Conservation (phyloP, 1,140 invertebrate genomes). For the Brachionus koreanus region DNA sequence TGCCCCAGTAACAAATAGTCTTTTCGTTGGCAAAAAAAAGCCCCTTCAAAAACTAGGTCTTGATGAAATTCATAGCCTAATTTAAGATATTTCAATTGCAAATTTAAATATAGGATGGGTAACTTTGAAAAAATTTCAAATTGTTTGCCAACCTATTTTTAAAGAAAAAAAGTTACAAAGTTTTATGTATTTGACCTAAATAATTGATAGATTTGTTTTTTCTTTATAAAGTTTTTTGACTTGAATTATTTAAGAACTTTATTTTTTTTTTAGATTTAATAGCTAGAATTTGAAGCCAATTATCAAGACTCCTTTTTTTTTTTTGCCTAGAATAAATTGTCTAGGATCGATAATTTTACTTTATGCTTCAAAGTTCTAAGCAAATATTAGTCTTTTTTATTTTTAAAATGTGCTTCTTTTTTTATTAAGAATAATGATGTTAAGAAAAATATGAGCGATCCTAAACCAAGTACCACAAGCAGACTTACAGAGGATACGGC, state of each 20-base stretch:
- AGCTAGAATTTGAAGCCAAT: background rate
- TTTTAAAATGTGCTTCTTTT: background rate
- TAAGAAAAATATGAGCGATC: background rate
- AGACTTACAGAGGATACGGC: background rate
- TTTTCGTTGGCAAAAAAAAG: background rate
- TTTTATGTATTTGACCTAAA: conserved; percentile 39
- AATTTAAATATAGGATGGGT: conserved; percentile 35
- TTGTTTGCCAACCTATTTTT: conserved; percentile 22
- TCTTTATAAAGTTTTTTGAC: background rate
- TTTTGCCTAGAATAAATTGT: no score
- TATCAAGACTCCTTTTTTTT: no score
- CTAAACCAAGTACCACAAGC: background rate
- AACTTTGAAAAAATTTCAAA: conserved; percentile 12
- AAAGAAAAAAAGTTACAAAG: conserved; percentile 29
- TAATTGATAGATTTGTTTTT: conserved; percentile 25
- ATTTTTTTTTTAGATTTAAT: background rate
- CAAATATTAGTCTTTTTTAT: background rate
- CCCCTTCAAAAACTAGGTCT: conserved; percentile 5
- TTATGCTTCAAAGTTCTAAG: background rate
- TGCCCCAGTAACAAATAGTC: background rate
- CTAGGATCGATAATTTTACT: no score
- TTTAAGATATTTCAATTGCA: conserved; percentile 4
- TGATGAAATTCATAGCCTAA: conserved; percentile 11
- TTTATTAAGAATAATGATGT: background rate
- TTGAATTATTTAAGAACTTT: background rate